Base-by-base conservation (phyloP, 2,797 vertebrate genomes). In the Anguilla megastoma region DNA sequence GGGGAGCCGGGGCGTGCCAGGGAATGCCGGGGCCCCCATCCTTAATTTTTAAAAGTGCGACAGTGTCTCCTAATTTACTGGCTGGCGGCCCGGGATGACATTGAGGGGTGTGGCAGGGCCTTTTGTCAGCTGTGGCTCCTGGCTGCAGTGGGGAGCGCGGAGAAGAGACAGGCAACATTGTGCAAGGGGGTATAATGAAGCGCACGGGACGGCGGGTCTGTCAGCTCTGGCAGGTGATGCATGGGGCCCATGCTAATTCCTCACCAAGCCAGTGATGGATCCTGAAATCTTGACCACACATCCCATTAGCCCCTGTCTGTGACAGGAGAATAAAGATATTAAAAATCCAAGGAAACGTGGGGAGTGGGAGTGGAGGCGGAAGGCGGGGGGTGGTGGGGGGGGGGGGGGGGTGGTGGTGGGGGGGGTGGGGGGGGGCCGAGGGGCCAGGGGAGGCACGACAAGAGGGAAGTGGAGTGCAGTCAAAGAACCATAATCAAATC, bases 221-320 rank as follows among this genome's bases (percentile, higher is more conserved):
- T 98, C 98, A 99, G 98, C 95, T 97, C 93, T 98, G 98, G 97
- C 98, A 99, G 98, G 95, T 98, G 98, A 98, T 96, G 97, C 96
- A 96, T 95, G 95, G 96, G 95, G 96, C 94, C 96, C 97, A 96
- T 97, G 97, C 97, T 99, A 98, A 98, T 98, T 98, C 97, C 96
- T 97, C 94, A 96, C 95, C 93, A 95, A 97, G 96, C 96, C 97
- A 95, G 96, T 98, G 98, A 99, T 97, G 97, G 98, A 97, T 98
- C 97, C 98, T 97, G 96, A 98, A 98, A 98, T 98, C 97, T 98
- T 98, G 97, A 98, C 98, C 98, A 97, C 97, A 97, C 96, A 96
- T 98, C 98, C 98, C 97, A 98, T 99, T 99, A 99, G 97, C 98
- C 98, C 96, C 97, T 98, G 97, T 96, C 97, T 96, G 92, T 98